phyloP scores from a whole-genome alignment of 2,797 vertebrate genomes.

The Aplochiton taeniatus region DNA sequence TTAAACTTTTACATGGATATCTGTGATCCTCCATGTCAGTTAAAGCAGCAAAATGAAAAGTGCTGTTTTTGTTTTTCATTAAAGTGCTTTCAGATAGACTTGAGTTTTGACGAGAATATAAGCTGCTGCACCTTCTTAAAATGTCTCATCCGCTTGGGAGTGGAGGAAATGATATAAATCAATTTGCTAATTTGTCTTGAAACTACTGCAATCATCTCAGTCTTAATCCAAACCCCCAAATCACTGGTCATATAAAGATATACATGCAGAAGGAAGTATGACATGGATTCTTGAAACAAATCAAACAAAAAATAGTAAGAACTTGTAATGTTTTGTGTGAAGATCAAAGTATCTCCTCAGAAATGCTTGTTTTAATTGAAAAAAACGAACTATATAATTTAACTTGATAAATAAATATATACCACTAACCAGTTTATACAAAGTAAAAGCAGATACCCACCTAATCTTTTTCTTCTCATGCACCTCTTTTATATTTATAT shows the following conservation, averaged over 20 bases:
- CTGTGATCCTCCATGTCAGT: slow-evolving; percentile 34
- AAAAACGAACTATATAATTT: too few species aligned
- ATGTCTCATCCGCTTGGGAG: background rate
- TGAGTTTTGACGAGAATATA: slow-evolving; percentile 32
- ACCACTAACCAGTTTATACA: slow-evolving; percentile 27
- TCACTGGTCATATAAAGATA: slow-evolving; percentile 17
- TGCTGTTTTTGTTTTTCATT: slow-evolving; percentile 61
- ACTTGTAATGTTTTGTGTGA: background rate
- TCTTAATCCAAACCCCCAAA: slow-evolving; percentile 11
- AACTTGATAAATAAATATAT: slow-evolving; percentile 8
- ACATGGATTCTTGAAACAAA: slow-evolving; percentile 15
- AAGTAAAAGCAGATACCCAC: slow-evolving; percentile 31
- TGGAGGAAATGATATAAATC: background rate
- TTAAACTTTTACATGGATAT: slow-evolving; percentile 44
- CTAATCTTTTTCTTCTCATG: slow-evolving; percentile 41
- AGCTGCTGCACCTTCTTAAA: background rate
- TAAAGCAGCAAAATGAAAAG: slow-evolving; percentile 65
- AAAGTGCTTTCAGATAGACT: slow-evolving; percentile 73
- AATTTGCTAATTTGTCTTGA: background rate
- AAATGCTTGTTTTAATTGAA: background rate
- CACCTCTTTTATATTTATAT: slow-evolving; percentile 33
- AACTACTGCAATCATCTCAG: background rate
- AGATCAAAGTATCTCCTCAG: background rate
- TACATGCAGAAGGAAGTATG: background rate
- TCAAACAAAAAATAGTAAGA: background rate